Conservation (phyloP, 1,140 invertebrate genomes). For the Pseudomyrmex sp. region DNA sequence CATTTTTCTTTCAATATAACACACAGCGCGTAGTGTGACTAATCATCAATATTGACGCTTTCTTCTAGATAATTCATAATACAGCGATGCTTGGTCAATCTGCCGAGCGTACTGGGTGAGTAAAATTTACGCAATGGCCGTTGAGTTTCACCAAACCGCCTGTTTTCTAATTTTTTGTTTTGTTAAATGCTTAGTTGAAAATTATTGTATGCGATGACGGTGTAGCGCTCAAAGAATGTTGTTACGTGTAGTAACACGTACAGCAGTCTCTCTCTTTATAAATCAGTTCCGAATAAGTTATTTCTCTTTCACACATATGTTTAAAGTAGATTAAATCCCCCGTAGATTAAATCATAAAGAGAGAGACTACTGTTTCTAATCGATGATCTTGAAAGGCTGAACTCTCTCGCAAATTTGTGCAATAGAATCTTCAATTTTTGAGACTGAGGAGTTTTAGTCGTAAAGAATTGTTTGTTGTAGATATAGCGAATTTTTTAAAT, state of each 20-base stretch:
- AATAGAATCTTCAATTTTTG: constrained; percentile 15
- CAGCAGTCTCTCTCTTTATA: background rate
- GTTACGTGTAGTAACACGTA: constrained; percentile 11
- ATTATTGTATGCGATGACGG: background rate
- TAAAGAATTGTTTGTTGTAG: background rate
- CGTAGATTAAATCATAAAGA: no score
- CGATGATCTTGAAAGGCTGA: constrained; percentile 5
- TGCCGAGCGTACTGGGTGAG: constrained; percentile 80
- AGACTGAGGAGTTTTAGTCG: background rate
- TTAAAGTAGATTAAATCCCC: no score
- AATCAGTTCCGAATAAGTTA: no score
- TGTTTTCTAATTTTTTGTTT: constrained; percentile 44
- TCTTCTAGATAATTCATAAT: constrained; percentile 84
- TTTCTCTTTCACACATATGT: no score
- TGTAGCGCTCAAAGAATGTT: background rate
- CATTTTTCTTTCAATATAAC: background rate
- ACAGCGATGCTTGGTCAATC: constrained; percentile 80
- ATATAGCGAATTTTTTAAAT: background rate
- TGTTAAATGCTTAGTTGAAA: constrained; percentile 29
- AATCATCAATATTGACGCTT: constrained; percentile 67
- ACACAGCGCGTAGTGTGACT: constrained; percentile 4
- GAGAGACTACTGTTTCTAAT: background rate
- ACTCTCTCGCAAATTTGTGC: constrained; percentile 11
- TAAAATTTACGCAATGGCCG: constrained; percentile 59
- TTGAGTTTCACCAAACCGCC: constrained; percentile 37